A percentile compares a stretch with the other conserved stretches of the same genome.
Conservation (phyloP, 1,140 invertebrate species). For the Diprion similis region DNA sequence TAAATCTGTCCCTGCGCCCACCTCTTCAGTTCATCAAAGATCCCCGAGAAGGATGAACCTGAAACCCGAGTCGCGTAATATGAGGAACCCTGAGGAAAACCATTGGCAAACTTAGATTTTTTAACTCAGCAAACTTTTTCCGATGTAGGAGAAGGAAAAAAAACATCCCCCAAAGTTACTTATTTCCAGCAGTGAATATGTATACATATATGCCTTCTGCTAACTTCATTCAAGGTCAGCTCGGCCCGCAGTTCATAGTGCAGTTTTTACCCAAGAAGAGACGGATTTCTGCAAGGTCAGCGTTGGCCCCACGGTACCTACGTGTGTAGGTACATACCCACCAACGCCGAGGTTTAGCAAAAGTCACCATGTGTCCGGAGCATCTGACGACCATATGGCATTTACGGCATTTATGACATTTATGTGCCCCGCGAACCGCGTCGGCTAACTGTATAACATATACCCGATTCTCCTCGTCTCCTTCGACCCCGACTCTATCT, state of each 20-base stretch:
- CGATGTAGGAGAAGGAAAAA: no score
- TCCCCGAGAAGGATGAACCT: no score
- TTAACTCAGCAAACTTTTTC: not conserved
- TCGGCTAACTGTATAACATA: not conserved
- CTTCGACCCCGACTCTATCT: no score
- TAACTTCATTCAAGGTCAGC: not conserved
- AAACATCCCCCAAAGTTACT: no score
- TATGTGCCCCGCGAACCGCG: not conserved
- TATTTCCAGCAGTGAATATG: no score
- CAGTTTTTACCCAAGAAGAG: no score
- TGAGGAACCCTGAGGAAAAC: no score
- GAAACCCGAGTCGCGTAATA: no score
- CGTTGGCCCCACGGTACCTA: not conserved
- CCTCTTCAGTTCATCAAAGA: no score
- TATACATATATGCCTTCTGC: no score
- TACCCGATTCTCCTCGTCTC: no score
- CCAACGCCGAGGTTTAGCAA: not conserved
- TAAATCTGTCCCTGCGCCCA: not conserved
- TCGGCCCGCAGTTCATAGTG: no score
- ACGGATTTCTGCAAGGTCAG: not conserved
- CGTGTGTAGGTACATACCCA: not conserved
- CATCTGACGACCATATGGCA: constrained; percentile 7
- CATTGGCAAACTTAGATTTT: not conserved
- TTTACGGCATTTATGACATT: not conserved
- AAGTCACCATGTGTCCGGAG: constrained; percentile 1